phyloP scores from a whole-genome alignment of 2,113 vertebrate species.

The Lepus timidus region DNA sequence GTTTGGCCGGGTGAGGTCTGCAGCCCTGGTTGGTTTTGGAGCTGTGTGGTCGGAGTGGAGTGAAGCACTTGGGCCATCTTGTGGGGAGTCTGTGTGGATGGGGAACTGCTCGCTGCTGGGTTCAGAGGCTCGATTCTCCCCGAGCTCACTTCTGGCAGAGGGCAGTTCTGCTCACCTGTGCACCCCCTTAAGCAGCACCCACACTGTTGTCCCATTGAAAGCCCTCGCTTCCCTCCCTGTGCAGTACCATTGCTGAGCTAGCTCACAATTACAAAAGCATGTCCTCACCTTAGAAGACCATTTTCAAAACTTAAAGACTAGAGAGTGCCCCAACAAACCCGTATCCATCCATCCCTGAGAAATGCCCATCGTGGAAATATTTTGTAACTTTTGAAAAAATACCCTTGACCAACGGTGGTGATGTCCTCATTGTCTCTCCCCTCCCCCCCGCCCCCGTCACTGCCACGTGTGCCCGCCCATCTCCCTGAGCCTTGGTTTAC shows the following conservation, averaged over 20 bases:
- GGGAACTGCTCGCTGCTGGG: no score
- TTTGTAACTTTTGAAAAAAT: slow-evolving; percentile 60
- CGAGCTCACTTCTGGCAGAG: neutral
- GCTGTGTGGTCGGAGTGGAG: neutral
- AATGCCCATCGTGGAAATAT: neutral
- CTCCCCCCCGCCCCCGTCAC: neutral
- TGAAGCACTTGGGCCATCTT: neutral
- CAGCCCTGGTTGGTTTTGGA: neutral
- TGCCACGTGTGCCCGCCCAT: neutral
- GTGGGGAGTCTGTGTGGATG: neutral
- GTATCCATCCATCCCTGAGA: neutral
- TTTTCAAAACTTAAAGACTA: neutral
- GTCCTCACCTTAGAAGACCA: neutral
- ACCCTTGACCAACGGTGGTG: neutral
- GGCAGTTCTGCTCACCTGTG: neutral
- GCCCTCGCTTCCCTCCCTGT: neutral
- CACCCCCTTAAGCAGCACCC: neutral
- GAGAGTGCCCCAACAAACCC: neutral
- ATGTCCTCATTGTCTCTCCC: slow-evolving; percentile 31
- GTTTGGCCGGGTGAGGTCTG: neutral
- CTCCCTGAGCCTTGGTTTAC: neutral
- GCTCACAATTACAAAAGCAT: neutral
- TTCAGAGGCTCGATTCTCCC: neutral
- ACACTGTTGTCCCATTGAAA: neutral
- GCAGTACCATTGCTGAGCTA: slow-evolving; percentile 11